These are phyloP conservation scores for Tapirus indicus DNA, from an alignment of 2,797 vertebrate species.

Conservation along the genomic window DNA sequence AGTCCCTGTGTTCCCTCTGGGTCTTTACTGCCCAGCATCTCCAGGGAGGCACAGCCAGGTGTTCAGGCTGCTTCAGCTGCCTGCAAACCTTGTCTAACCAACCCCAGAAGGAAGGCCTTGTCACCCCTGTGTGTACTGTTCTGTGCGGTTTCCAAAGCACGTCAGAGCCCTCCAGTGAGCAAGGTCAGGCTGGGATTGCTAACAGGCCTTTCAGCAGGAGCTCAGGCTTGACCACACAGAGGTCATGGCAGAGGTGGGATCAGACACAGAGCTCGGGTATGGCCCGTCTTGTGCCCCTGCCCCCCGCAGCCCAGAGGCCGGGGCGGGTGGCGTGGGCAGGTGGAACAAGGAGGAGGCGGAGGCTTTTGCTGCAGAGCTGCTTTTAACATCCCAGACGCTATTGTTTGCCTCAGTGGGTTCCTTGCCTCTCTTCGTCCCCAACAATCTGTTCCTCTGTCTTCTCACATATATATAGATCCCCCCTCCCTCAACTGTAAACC, in stretches of 20 bases:
- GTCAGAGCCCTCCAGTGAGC: background rate
- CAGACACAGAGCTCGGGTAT: background rate
- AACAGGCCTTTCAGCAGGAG: background rate
- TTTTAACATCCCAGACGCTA: constrained; percentile 82
- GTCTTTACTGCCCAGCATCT: background rate
- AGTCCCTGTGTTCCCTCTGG: background rate
- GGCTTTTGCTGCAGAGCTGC: constrained; percentile 66
- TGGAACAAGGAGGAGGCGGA: constrained; percentile 60
- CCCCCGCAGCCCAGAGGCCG: background rate
- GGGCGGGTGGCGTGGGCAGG: constrained; percentile 67
- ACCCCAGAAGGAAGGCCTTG: background rate
- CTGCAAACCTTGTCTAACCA: background rate
- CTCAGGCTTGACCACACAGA: background rate
- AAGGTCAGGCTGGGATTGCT: background rate
- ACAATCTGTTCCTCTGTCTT: constrained; percentile 83
- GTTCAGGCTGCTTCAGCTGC: background rate
- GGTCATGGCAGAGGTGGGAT: background rate
- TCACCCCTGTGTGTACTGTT: background rate
- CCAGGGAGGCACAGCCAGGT: background rate
- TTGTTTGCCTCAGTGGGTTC: constrained; percentile 81
- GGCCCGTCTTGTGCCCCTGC: background rate
- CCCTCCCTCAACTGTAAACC: constrained; percentile 71
- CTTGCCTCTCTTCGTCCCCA: constrained; percentile 74
- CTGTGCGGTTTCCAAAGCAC: background rate
- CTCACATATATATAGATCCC: constrained; percentile 82